Base-by-base conservation (phyloP, 1,140 invertebrate species). In the Pseudachorutes palmiensis region DNA sequence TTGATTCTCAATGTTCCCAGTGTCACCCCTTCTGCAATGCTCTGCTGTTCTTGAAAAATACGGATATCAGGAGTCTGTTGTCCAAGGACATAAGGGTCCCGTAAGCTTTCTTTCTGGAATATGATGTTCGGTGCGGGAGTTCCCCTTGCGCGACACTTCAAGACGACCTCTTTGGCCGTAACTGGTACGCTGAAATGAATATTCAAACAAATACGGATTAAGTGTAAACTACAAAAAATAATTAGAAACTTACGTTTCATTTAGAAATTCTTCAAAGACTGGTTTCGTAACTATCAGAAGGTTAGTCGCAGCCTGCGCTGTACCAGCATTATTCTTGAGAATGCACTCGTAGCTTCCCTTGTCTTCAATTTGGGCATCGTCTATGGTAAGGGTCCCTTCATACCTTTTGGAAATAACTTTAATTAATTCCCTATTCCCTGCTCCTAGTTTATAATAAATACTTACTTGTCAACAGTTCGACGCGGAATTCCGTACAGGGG, bases 341-440 rank as follows among this genome's bases (percentile, higher is more conserved):
- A 84, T 83, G 76, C 94, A 97, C 51, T 85, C 86, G 75, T 93
- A 94, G 32, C 83, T 82, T 0, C 89, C 89, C 57, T 85, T 84
- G 77, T 95, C 91, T 0, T 86, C 86, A 63, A 86, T 85, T 65
- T 86, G 84, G 0, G 94, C 86, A 72, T 87, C 84, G 33, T 82
- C 86, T 67, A 96, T 89, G 0, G 83, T 87, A 14, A 96, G 76
- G 12, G 85, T 77, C 5, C 84, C 84, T 49, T 74, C 77, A 51
- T 75, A 74, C 32, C 71, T 70, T 32, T 14, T 68, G 45, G 31
- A 62, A 22, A 33, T 9, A 26, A 62, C 36, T 33, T 29, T 29
- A 68, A 33, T 19, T 66, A 68, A n/a, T n/a, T n/a, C n/a, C n/a
- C n/a, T n/a, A n/a, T n/a, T n/a, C n/a, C n/a, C n/a, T n/a, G n/a